Evolutionary conservation across 2,797 vertebrate species (phyloP).

Genomic region (Novumbra hubbsi): DNA sequence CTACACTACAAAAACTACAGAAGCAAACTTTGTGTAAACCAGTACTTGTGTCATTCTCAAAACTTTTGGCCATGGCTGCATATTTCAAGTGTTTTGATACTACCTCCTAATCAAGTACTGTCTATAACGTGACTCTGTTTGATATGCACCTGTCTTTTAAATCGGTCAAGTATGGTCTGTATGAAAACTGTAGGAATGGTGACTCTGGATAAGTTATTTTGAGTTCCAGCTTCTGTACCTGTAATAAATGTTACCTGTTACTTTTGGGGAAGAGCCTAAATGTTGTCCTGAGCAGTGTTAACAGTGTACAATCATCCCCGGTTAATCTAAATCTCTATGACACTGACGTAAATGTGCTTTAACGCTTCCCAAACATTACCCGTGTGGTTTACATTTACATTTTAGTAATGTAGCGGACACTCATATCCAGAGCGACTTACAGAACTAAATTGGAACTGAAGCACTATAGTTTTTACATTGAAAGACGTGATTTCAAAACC

Average conservation of each 20-base stretch:
- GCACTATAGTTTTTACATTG: background rate
- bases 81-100: too few relatives aligned
- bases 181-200: background rate
- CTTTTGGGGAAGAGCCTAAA: background rate
- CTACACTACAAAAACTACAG: too few relatives aligned
- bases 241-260: background rate
- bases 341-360: background rate
- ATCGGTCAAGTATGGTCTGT: background rate
- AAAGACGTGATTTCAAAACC: conserved; percentile 8
- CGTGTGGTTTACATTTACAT: conserved; percentile 15
- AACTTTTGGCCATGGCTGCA: too few relatives aligned
- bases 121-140: too few relatives aligned
- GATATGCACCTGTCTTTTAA: too few relatives aligned
- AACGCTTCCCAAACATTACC: background rate
- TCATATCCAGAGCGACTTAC: background rate
- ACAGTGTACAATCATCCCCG: background rate
- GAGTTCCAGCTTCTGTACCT: background rate
- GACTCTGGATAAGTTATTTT: background rate
- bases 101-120: background rate
- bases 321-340: background rate
- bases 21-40: too few relatives aligned
- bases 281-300: background rate
- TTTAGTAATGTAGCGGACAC: background rate
- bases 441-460: background rate
- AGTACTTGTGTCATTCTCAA: too few relatives aligned